Evolutionary conservation across 2,113 vertebrate genomes (phyloP), one percentile per base, ranked within the genome.

Genomic region (Sinocyclocheilus anshuiensis): DNA sequence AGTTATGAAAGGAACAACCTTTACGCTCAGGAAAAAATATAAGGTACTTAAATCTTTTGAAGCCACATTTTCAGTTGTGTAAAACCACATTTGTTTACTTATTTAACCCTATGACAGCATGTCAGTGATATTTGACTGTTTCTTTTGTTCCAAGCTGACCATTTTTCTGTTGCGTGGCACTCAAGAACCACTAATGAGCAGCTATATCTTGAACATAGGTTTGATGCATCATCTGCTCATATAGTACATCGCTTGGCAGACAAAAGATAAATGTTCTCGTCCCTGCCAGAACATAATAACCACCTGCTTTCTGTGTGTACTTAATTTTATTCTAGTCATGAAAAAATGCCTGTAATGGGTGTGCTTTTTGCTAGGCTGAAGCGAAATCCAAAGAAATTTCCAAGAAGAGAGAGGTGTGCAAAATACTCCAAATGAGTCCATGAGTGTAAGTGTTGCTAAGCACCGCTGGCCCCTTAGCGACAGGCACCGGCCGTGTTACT

Each of bases 381-480:
- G 26, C 29, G 12, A 77, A 75, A 87, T 61, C 76, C 50, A 48
- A 71, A 63, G 65, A 75, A 84, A 87, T 29, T 82, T 69, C 59
- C 63, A 72, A 76, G 45, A 81, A 83, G 42, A 53, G 45, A 74
- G 67, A 83, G 48, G 71, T 79, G 86, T 75, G 84, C 79, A 84
- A 87, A 90, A 88, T 48, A 78, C 65, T 83, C 78, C 22, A 90
- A 90, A 89, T 87, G 84, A 88, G 72, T 86, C 77, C 81, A 67
- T 71, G 79, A 87, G 86, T 63, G 71, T 57, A 75, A 79, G 87
- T 88, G 91, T 92, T 92, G 90, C 91, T 91, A 92, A 89, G 91
- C 91, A 45, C 83, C 75, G 33, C 86, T 91, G 89, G 90, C 90
- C 91, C 90, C 89, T 90, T 90, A 89, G 88, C 87, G 80, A 89